A percentile compares a stretch with the other conserved stretches of the same genome.
These are phyloP conservation scores for Tethya wilhelma DNA, from an alignment of 37 sponge, comb jelly and placozoan species.

Conservation along the genomic window DNA sequence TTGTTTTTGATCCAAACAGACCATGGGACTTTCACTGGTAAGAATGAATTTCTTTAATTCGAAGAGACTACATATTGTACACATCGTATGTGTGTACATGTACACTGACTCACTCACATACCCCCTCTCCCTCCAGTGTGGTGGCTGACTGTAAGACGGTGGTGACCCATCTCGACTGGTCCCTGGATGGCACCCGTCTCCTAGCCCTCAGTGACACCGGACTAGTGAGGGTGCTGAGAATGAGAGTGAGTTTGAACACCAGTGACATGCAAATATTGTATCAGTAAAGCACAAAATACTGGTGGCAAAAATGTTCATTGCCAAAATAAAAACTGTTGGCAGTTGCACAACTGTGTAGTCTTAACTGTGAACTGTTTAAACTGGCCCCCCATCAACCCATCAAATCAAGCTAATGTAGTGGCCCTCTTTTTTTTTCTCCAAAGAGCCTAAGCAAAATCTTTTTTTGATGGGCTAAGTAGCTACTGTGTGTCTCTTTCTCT, in stretches of 20 bases:
- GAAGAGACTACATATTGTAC: background rate
- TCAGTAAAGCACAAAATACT: too few species aligned
- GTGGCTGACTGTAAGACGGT: slow-evolving; percentile 30
- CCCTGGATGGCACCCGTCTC: slow-evolving; percentile 32
- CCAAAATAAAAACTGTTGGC: too few species aligned
- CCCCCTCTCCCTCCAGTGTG: slow-evolving; percentile 22
- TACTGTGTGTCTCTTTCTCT: too few species aligned
- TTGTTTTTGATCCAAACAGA: slow-evolving; percentile 65
- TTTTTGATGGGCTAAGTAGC: background rate
- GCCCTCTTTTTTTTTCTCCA: background rate
- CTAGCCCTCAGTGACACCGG: slow-evolving; percentile 41
- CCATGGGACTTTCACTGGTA: slow-evolving; percentile 70
- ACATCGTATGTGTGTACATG: background rate
- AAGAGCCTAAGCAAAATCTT: background rate
- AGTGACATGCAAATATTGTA: background rate
- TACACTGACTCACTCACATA: background rate
- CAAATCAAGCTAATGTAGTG: background rate
- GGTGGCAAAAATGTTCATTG: too few species aligned
- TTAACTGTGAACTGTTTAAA: too few species aligned
- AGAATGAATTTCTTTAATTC: background rate
- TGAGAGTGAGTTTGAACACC: slow-evolving; percentile 34
- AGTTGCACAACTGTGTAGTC: too few species aligned
- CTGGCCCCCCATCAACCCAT: too few species aligned
- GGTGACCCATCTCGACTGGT: slow-evolving; percentile 35
- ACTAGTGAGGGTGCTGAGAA: slow-evolving; percentile 48